phyloP scores from a whole-genome alignment of 2,888 invertebrate species.

The Tinea pellionella region DNA sequence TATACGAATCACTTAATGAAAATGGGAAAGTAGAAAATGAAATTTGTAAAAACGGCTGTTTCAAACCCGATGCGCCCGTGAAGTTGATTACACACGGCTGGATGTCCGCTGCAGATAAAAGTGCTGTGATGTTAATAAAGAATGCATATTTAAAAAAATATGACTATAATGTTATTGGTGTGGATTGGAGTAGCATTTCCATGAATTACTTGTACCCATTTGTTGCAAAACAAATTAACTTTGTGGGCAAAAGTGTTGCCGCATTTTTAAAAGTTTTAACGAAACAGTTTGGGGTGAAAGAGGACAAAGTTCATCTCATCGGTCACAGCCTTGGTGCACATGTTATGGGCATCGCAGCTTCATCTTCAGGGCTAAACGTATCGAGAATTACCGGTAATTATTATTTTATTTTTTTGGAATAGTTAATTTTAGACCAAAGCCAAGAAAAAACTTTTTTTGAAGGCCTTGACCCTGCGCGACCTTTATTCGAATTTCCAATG shows the following conservation, averaged over 20 bases:
- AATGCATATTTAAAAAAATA: conserved; percentile 42
- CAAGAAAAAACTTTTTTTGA: neutral
- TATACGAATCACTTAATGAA: conserved; percentile 19
- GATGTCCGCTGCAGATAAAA: conserved; percentile 45
- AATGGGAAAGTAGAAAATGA: conserved; percentile 5
- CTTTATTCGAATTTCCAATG: conserved; percentile 71
- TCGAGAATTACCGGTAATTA: conserved; percentile 33
- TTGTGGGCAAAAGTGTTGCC: conserved; percentile 28
- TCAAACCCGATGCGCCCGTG: conserved; percentile 31
- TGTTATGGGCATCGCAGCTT: conserved; percentile 39
- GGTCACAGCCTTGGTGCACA: conserved; percentile 48
- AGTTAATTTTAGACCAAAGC: too few species aligned
- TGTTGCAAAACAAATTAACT: conserved; percentile 33
- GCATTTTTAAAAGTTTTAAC: conserved; percentile 28
- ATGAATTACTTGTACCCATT: conserved; percentile 32
- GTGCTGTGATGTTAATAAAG: conserved; percentile 40
- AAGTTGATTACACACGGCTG: conserved; percentile 66
- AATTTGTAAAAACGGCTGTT: conserved; percentile 16
- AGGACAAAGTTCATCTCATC: conserved; percentile 34
- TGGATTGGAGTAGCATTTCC: conserved; percentile 45
- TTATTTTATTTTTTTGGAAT: neutral
- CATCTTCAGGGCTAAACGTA: conserved; percentile 23
- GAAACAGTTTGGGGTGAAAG: conserved; percentile 26
- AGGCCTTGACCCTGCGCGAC: conserved; percentile 79
- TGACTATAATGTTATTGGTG: conserved; percentile 48